Percentiles rank a stretch among this genome's conserved stretches.
These are phyloP conservation scores for Microplitis demolitor DNA, from an alignment of 1,140 invertebrate species.

Conservation along the genomic window DNA sequence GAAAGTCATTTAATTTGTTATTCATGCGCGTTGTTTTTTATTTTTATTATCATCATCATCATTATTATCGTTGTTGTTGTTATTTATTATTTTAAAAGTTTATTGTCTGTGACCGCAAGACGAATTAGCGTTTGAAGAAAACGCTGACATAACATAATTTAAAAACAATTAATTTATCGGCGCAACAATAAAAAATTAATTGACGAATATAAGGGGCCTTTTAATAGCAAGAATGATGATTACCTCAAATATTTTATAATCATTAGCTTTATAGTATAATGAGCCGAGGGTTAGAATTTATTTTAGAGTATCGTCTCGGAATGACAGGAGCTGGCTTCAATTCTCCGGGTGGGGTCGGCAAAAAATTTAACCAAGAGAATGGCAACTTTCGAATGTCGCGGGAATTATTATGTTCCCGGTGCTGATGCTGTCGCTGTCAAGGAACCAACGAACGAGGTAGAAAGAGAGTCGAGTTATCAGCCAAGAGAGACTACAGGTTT, in stretches of 20 bases:
- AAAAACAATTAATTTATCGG: not conserved
- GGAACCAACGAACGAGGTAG: not conserved
- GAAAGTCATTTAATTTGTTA: constrained; percentile 19
- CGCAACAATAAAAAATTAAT: not conserved
- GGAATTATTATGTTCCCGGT: not conserved
- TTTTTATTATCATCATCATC: not conserved
- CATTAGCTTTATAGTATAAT: not conserved
- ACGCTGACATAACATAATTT: not conserved
- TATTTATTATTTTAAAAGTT: not conserved
- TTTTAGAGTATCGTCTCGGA: too few relatives aligned
- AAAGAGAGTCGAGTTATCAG: too few relatives aligned
- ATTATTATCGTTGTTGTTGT: not conserved
- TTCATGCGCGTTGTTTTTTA: constrained; percentile 7
- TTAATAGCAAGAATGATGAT: too few relatives aligned
- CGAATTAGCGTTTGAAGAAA: not conserved
- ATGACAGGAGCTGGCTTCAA: too few relatives aligned
- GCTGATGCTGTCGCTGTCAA: too few relatives aligned
- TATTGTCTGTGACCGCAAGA: not conserved
- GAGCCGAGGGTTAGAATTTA: not conserved
- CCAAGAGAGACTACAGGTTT: not conserved
- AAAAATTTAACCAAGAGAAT: constrained; percentile 28
- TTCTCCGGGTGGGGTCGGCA: not conserved
- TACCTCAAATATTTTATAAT: too few relatives aligned
- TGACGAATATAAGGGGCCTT: not conserved
- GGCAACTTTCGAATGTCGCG: constrained; percentile 39